Evolutionary conservation across 2,113 vertebrate species (phyloP), one percentile per base, ranked within the genome.

Genomic region (Coregonus clupeaformis): DNA sequence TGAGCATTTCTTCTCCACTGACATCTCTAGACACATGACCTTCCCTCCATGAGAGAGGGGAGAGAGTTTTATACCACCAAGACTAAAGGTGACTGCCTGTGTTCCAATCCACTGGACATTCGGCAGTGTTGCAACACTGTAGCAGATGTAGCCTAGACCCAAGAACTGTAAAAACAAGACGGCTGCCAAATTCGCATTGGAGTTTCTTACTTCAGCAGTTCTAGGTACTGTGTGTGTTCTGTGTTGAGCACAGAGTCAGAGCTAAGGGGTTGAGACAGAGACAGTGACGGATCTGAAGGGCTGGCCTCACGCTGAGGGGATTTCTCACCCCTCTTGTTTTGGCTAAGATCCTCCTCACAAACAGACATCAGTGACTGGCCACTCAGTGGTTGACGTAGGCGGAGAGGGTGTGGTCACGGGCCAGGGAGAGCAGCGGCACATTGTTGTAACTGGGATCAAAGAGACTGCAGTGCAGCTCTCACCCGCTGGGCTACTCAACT

Each of bases 101-200:
- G 11, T 14, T 69, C 52, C 29, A 32, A 9, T 36, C 57, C 20
- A 22, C 52, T 69, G 30, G 68, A 45, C 49, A 6, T 22, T 65
- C 12, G 29, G 45, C 36, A 20, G 24, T 25, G 30, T 60, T 4
- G 59, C 64, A 71, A 55, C 13, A 62, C 14, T 27, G 64, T 24
- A 68, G 32, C 65, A 75, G 52, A 71, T 71, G 72, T 66, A 71
- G 62, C 32, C 57, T 20, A 64, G 62, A 64, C 25, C 25, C 30
- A n/a, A 77, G 69, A 82, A 69, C 79, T 87, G 71, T 76, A 29
- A 81, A 81, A 82, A 83, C 79, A 85, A 77, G 68, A 83, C 72
- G 72, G 65, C 74, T 73, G 82, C 78, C 71, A 81, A 80, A 30
- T 72, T 36, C 0, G 24, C 78, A 65, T 36, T 36, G 22, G 70